Evolutionary conservation across 2,113 vertebrate genomes (phyloP).

Genomic region (Brienomyrus longianalis): DNA sequence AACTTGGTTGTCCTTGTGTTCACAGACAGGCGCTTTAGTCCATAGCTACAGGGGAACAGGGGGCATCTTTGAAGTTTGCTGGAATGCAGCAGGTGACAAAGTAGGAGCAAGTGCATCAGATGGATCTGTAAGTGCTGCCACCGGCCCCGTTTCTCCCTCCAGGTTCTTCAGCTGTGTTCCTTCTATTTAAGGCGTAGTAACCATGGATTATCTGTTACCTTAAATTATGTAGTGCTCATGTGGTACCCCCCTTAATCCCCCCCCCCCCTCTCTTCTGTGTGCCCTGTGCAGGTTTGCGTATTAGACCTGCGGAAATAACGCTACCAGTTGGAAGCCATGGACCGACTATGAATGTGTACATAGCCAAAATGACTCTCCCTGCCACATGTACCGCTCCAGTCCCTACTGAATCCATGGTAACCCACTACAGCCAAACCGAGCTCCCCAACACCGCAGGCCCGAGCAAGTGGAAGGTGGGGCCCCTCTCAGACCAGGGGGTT

Average conservation of each 20-base stretch:
- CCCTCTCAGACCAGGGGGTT: constrained; percentile 29
- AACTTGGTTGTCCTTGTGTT: constrained; percentile 26
- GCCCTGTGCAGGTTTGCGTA: constrained; percentile 84
- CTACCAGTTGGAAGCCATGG: constrained; percentile 86
- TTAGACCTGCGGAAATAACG: constrained; percentile 98
- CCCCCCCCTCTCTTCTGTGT: constrained; percentile 4
- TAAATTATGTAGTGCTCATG: not conserved
- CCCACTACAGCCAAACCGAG: constrained; percentile 71
- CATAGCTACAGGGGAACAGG: constrained; percentile 98
- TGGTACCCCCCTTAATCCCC: not conserved
- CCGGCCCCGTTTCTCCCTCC: not conserved
- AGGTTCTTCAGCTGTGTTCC: not conserved
- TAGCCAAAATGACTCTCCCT: constrained; percentile 98
- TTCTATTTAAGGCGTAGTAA: not conserved
- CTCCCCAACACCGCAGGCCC: constrained; percentile 36
- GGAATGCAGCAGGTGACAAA: constrained; percentile 98
- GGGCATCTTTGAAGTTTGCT: constrained; percentile 98
- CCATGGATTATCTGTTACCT: not conserved
- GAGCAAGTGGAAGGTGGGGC: not conserved
- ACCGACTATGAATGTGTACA: constrained; percentile 99
- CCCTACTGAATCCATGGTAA: constrained; percentile 82
- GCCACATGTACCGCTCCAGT: constrained; percentile 90
- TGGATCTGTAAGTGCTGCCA: constrained; percentile 84
- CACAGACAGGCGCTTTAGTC: constrained; percentile 93
- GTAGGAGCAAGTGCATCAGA: constrained; percentile 98